phyloP scores from a whole-genome alignment of 1,140 invertebrate genomes.

The Heliconius hermathena region DNA sequence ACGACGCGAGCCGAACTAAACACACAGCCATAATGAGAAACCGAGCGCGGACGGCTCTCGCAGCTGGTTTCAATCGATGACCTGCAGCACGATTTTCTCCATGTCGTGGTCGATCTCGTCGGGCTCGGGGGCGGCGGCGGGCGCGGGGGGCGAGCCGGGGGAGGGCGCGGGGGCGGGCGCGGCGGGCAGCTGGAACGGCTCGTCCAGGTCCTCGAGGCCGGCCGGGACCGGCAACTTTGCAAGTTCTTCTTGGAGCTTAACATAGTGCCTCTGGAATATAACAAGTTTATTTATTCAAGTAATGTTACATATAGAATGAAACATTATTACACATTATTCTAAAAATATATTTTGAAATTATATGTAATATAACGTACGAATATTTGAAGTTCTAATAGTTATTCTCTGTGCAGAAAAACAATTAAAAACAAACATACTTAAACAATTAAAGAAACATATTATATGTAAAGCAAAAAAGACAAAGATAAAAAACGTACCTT shows the following conservation, averaged over 20 bases:
- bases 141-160: constrained; percentile 24
- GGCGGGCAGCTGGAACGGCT: constrained; percentile 82
- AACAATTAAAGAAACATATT: not conserved
- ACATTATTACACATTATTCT: too few relatives aligned
- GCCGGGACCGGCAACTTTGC: constrained; percentile 89
- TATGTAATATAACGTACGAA: too few relatives aligned
- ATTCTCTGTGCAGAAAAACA: too few relatives aligned
- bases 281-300: too few relatives aligned
- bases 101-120: constrained; percentile 86
- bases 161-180: constrained; percentile 66
- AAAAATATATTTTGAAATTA: too few relatives aligned
- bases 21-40: not conserved
- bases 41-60: not conserved
- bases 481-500: constrained; percentile 82
- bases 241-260: constrained; percentile 89
- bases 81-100: constrained; percentile 89
- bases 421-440: too few relatives aligned
- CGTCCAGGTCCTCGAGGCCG: constrained; percentile 87
- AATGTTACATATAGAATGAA: too few relatives aligned
- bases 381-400: too few relatives aligned
- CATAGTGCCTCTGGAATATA: constrained; percentile 87
- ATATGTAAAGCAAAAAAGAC: not conserved
- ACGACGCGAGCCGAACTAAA: constrained; percentile 1
- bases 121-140: constrained; percentile 34
- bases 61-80: constrained; percentile 81